Base-by-base conservation (phyloP, 2,113 vertebrate species). In the Eulacestoma nigropectus region DNA sequence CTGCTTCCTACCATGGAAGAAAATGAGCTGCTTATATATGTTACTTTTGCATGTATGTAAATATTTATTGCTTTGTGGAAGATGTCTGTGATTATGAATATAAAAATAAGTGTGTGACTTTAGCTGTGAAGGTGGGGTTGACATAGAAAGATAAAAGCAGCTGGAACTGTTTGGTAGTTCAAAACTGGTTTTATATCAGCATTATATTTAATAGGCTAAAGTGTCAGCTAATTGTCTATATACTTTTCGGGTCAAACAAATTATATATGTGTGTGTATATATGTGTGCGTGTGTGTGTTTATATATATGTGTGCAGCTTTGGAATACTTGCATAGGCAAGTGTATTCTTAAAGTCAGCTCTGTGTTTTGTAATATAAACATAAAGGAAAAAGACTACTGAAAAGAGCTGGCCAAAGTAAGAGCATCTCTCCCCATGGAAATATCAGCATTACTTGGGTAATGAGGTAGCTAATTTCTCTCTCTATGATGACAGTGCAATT, bases 401-500 rank as follows among this genome's bases (percentile, higher is more conserved):
- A 80, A 84, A 67, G 75, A 94, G 41, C 57, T 20, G 29, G 39
- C 52, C 82, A 17, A 52, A 67, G 70, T 30, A 79, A 84, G 83
- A 92, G n/a, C 63, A 37, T 91, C 33, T 84, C 30, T 94, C 87
- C 95, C 92, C 6, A 13, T 64, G 95, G 91, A 96, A 93, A 78
- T 96, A 83, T 32, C 59, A 86, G 39, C 79, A 94, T 94, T 94
- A 94, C 85, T 93, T 84, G 88, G 67, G 85, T 96, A 96, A 96
- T 94, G 89, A 94, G 88, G 94, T 94, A 95, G 92, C 85, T 96
- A 90, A 96, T 94, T 89, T 89, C 91, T 89, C 69, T 95, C 42
- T 69, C 1, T 91, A 9, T 95, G 82, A 94, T 80, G 91, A 91
- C 42, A 56, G 50, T 93, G 55, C 67, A 86, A 42, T 83, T 96